Percentiles rank a stretch among this genome's conserved stretches.
These are phyloP conservation scores for Penaeus indicus DNA, from an alignment of 1,140 invertebrate species.

Conservation along the genomic window DNA sequence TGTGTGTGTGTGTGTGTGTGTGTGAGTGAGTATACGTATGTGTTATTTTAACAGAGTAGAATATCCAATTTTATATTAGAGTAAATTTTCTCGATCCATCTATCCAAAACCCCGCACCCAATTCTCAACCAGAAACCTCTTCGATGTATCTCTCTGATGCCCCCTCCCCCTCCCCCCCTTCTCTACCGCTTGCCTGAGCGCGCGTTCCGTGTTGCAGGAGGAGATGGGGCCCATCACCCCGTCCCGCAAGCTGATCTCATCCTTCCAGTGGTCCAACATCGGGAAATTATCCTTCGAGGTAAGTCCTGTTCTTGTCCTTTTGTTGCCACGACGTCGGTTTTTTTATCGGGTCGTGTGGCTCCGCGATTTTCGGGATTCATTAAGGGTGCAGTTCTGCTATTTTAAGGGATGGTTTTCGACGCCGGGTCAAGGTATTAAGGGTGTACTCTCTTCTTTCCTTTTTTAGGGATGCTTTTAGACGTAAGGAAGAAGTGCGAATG, in stretches of 20 bases:
- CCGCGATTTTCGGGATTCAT: no score
- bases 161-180: background rate
- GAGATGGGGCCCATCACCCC: slow-evolving; percentile 64
- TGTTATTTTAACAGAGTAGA: background rate
- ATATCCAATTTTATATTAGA: background rate
- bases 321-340: background rate
- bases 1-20: slow-evolving; percentile 24
- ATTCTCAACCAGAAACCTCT: background rate
- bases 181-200: background rate
- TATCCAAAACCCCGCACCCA: no score
- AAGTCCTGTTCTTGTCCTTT: slow-evolving; percentile 65
- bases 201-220: slow-evolving; percentile 67
- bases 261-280: slow-evolving; percentile 93
- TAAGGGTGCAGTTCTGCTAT: no score
- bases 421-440: no score
- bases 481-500: no score
- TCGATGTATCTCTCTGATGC: background rate
- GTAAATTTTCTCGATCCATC: no score
- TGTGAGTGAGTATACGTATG: background rate
- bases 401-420: no score
- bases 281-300: slow-evolving; percentile 93
- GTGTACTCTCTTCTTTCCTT: no score
- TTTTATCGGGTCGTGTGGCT: background rate
- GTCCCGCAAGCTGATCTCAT: slow-evolving; percentile 71
- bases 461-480: no score